Evolutionary conservation across 1,140 invertebrate species (phyloP).

Genomic region (Cotesia chilonis): DNA sequence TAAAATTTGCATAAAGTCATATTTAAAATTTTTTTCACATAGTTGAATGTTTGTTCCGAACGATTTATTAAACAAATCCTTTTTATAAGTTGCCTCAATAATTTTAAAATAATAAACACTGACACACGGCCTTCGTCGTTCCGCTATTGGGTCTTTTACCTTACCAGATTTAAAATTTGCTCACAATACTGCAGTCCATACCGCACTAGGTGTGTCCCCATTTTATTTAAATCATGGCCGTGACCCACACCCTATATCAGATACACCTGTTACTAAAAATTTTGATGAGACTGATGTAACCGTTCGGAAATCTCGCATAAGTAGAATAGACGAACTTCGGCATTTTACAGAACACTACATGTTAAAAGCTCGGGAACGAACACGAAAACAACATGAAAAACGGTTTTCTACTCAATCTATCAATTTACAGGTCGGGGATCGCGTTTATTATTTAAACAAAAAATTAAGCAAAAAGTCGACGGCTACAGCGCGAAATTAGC

Average conservation of each 20-base stretch:
- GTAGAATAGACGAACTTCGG: no score
- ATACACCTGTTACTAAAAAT: not conserved
- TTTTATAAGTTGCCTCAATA: not conserved
- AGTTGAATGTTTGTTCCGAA: not conserved
- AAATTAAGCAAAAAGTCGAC: not conserved
- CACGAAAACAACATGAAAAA: no score
- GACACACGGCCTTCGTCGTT: not conserved
- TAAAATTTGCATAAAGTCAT: not conserved
- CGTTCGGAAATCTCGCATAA: no score
- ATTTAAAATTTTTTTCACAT: not conserved
- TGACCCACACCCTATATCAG: not conserved
- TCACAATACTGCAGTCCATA: not conserved
- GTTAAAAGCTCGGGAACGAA: no score
- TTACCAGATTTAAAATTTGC: not conserved
- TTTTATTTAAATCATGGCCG: not conserved
- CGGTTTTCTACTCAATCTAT: no score
- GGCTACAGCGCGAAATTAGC: not conserved
- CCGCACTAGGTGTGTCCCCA: not conserved
- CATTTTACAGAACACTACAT: no score
- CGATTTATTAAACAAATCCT: not conserved
- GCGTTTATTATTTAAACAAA: no score
- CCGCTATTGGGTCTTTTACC: not conserved
- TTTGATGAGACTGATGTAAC: not conserved
- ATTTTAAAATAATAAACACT: not conserved
- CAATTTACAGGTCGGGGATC: no score